Conservation (phyloP, 2,888 invertebrate species). For the Mythimna vitellina region DNA sequence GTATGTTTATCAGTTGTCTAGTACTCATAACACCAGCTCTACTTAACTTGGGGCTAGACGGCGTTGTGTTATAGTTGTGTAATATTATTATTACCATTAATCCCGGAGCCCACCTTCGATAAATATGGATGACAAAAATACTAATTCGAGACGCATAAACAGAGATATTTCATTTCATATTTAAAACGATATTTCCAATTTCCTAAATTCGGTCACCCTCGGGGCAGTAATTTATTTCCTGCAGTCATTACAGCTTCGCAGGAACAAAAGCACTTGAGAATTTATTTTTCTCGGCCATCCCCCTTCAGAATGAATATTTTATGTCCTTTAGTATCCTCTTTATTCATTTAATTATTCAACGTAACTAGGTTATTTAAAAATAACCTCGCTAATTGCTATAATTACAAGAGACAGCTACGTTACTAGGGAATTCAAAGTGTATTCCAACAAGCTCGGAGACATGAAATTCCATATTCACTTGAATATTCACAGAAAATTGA, state of each 20-base stretch:
- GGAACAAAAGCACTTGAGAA: slow-evolving; percentile 49
- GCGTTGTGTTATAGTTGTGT: too few species aligned
- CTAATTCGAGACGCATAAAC: too few species aligned
- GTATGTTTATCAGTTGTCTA: too few species aligned
- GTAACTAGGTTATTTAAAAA: slow-evolving; percentile 42
- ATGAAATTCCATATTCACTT: slow-evolving; percentile 51
- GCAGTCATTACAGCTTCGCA: slow-evolving; percentile 49
- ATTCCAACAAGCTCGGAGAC: slow-evolving; percentile 31
- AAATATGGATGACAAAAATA: background rate
- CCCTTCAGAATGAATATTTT: slow-evolving; percentile 46
- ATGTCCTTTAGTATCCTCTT: slow-evolving; percentile 41
- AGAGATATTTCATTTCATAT: background rate
- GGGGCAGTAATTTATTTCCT: slow-evolving; percentile 43
- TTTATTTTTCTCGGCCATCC: slow-evolving; percentile 47
- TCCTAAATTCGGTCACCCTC: slow-evolving; percentile 24
- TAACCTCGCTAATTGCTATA: slow-evolving; percentile 34
- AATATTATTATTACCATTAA: too few species aligned
- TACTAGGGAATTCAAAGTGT: slow-evolving; percentile 24
- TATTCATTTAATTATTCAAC: slow-evolving; percentile 51
- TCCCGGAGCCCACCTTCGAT: background rate
- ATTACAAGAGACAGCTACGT: slow-evolving; percentile 36
- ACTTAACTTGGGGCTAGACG: too few species aligned
- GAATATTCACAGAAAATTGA: slow-evolving; percentile 48
- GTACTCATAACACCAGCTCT: too few species aligned
- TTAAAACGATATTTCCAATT: slow-evolving; percentile 26